Conservation (phyloP, 2,797 vertebrate genomes). For the Neopelma chrysocephalum region DNA sequence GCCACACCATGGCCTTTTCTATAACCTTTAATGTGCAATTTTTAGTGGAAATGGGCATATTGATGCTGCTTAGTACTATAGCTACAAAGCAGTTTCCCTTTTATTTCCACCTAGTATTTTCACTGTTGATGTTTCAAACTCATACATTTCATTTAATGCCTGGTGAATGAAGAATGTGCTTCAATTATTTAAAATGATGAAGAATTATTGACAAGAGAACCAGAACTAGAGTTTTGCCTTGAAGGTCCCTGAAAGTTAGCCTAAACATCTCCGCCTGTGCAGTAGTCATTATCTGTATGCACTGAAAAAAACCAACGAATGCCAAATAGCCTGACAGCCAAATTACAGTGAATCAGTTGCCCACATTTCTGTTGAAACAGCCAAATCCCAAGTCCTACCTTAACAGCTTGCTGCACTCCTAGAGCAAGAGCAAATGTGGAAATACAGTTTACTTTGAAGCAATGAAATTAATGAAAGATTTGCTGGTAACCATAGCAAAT, state of each 20-base stretch:
- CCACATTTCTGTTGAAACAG: not conserved
- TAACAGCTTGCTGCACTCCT: not conserved
- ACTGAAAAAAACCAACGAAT: not conserved
- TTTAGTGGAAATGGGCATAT: conserved; percentile 23
- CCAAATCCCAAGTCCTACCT: not conserved
- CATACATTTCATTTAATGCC: not conserved
- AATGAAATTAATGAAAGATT: conserved; percentile 39
- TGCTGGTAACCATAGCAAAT: conserved; percentile 42
- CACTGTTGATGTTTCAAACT: not conserved
- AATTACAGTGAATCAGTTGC: conserved; percentile 3
- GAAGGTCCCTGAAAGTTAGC: not conserved
- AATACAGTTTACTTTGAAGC: conserved; percentile 33
- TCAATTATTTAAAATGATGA: conserved; percentile 28
- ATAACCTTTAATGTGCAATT: conserved; percentile 17
- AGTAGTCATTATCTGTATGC: not conserved
- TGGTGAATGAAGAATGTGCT: not conserved
- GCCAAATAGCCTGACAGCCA: not conserved
- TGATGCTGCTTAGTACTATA: conserved; percentile 14
- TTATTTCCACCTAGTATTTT: conserved; percentile 39
- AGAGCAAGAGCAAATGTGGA: not conserved
- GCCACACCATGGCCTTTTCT: conserved; percentile 32
- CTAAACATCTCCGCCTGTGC: not conserved
- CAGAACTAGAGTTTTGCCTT: not conserved
- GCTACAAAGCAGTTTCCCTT: conserved; percentile 34
- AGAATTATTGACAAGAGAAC: not conserved